Percentiles rank a stretch among this genome's conserved stretches.
Conservation (phyloP, 2,888 invertebrate species). For the Leistus spinibarbis region DNA sequence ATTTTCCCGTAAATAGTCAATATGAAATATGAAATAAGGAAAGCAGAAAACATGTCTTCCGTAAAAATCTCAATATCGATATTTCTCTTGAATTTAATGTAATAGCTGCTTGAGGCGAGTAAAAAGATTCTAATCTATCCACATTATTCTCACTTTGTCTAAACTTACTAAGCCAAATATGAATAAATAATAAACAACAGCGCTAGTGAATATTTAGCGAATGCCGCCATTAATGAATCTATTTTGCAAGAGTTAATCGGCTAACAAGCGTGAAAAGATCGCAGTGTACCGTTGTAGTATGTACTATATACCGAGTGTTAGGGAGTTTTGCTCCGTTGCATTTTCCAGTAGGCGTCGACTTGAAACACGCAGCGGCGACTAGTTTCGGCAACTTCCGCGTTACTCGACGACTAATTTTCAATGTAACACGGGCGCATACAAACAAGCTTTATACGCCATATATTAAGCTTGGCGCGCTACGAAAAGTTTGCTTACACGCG, state of each 20-base stretch:
- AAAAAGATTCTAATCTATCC: no score
- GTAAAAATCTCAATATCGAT: no score
- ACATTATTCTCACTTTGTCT: no score
- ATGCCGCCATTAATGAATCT: no score
- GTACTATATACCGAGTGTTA: not conserved
- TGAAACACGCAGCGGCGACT: not conserved
- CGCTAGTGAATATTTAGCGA: no score
- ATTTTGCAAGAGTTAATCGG: not conserved
- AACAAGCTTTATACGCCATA: constrained; percentile 3
- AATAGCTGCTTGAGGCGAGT: no score
- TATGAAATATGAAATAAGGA: no score
- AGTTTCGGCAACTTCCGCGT: not conserved
- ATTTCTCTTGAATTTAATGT: no score
- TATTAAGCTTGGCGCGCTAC: not conserved
- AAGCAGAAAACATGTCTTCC: no score
- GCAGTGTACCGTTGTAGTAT: not conserved
- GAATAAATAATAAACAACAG: no score
- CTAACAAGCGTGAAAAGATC: not conserved
- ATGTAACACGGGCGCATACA: not conserved
- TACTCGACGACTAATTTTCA: constrained; percentile 1
- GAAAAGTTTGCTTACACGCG: not conserved
- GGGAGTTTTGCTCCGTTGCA: not conserved
- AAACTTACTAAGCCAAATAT: no score
- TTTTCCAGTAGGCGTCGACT: not conserved
- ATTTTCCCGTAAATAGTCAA: no score